Conservation (phyloP, 2,888 invertebrate genomes). For the Yponomeuta malinellus region DNA sequence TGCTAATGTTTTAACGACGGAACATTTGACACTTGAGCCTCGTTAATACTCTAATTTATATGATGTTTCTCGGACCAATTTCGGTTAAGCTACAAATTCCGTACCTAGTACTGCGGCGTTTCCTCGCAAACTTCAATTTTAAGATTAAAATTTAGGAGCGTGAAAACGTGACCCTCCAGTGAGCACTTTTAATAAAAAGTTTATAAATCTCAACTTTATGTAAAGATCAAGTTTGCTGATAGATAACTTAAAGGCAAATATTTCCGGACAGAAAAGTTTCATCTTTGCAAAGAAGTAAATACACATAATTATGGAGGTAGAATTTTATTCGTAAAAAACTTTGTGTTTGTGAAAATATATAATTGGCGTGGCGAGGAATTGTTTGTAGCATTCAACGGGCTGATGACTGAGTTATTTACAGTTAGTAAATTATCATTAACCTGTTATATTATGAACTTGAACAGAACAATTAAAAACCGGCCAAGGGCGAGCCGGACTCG, state of each 20-base stretch:
- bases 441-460: too few species aligned
- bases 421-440: not conserved
- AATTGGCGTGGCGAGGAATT: not conserved
- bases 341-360: not conserved
- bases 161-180: not conserved
- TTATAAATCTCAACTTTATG: not conserved
- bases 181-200: not conserved
- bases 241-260: not conserved
- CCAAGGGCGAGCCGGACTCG: too few species aligned
- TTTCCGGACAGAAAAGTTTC: too few species aligned
- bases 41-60: not conserved
- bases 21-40: conserved; percentile 5
- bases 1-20: conserved; percentile 17
- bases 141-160: not conserved
- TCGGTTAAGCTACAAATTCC: not conserved
- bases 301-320: not conserved
- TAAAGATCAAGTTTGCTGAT: not conserved
- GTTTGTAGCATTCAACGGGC: not conserved
- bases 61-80: not conserved
- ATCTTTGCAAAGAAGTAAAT: too few species aligned
- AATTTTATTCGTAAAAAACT: not conserved
- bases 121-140: not conserved
- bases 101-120: not conserved
- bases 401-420: not conserved
- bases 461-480: too few species aligned